phyloP scores from a whole-genome alignment of 2,888 invertebrate genomes.

The Alviniconcha strummeri region DNA sequence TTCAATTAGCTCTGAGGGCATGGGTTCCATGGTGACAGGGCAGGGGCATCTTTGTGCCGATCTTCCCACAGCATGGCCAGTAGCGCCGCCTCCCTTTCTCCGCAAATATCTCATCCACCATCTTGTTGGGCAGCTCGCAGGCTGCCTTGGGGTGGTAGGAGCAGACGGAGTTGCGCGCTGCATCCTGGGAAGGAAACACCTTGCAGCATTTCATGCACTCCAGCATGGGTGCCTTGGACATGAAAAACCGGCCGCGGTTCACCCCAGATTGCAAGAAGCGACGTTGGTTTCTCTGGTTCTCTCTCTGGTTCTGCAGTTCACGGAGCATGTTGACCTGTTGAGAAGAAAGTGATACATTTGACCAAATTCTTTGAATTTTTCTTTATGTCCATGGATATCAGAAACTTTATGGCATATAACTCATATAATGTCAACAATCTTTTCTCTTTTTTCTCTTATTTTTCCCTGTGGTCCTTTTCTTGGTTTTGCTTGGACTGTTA shows the following conservation, averaged over 20 bases:
- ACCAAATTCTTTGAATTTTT: background rate
- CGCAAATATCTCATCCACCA: background rate
- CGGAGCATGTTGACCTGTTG: too few relatives aligned
- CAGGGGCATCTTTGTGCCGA: background rate
- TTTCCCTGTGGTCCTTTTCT: too few relatives aligned
- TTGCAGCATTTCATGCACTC: slow-evolving; percentile 29
- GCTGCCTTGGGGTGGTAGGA: slow-evolving; percentile 16
- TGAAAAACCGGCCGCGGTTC: slow-evolving; percentile 28
- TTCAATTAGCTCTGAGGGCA: background rate
- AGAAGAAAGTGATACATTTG: background rate
- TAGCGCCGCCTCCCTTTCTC: slow-evolving; percentile 14
- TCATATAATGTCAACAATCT: background rate
- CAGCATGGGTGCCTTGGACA: background rate
- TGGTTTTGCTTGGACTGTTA: too few relatives aligned
- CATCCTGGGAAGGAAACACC: slow-evolving; percentile 27
- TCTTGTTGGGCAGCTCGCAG: slow-evolving; percentile 20
- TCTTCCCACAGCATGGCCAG: slow-evolving; percentile 31
- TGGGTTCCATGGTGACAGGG: slow-evolving; percentile 2
- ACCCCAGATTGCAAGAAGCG: background rate
- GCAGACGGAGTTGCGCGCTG: slow-evolving; percentile 7
- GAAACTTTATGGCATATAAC: background rate
- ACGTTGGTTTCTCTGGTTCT: background rate
- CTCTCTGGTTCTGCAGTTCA: background rate
- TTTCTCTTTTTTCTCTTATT: background rate
- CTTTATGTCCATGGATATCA: background rate